Percentiles rank a stretch among this genome's conserved stretches.
Evolutionary conservation across 2,888 invertebrate genomes (phyloP).

Genomic region (Iselma pallidipennis): DNA sequence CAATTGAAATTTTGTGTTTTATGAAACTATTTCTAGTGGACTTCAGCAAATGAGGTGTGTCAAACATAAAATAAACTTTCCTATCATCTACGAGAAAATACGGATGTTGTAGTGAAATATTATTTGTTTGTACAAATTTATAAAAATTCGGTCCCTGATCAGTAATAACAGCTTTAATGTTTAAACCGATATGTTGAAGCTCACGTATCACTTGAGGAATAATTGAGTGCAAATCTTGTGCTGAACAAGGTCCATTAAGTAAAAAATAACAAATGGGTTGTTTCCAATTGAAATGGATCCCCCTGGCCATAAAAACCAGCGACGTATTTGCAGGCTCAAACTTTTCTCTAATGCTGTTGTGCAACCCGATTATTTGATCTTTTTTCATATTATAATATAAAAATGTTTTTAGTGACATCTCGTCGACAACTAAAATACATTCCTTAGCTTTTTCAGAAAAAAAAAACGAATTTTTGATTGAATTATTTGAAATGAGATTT

Average conservation of each 20-base stretch:
- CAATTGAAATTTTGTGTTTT: conserved; percentile 18
- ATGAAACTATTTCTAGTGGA: conserved; percentile 29
- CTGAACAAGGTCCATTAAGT: conserved; percentile 7
- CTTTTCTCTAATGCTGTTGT: too few species aligned
- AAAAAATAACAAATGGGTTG: conserved; percentile 28
- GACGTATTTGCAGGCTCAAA: conserved; percentile 21
- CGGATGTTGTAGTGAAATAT: conserved; percentile 17
- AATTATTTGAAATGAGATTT: conserved; percentile 20
- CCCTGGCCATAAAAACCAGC: conserved; percentile 25
- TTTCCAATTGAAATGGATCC: conserved; percentile 25
- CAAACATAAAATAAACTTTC: conserved; percentile 32
- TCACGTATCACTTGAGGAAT: conserved; percentile 7
- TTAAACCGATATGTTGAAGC: conserved; percentile 15
- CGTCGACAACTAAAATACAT: conserved; percentile 24
- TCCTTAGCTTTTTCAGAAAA: conserved; percentile 21
- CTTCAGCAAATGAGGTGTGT: conserved; percentile 32
- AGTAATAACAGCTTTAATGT: conserved; percentile 15
- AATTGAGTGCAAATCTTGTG: conserved; percentile 8
- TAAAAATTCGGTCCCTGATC: conserved; percentile 30
- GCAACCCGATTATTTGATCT: conserved; percentile 26
- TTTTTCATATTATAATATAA: conserved; percentile 21
- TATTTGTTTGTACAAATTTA: conserved; percentile 17
- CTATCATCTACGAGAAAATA: conserved; percentile 24
- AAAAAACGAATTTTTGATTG: conserved; percentile 5
- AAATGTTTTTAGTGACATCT: conserved; percentile 27